phyloP scores from a whole-genome alignment of 2,888 invertebrate genomes.

The Sinodicranocentrus sp. region DNA sequence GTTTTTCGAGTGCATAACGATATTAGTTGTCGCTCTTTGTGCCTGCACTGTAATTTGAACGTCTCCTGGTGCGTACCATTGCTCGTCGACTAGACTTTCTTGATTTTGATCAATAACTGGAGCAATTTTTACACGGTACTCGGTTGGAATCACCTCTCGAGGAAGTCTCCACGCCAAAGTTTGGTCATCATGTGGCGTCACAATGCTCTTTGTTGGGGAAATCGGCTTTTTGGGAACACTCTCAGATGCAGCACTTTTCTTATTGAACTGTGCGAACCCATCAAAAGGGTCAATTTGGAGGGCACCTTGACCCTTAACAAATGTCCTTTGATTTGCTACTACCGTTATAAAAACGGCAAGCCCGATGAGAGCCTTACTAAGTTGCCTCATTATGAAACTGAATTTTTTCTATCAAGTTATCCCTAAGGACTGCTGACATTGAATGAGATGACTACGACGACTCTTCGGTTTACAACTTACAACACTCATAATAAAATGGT shows the following conservation, averaged over 20 bases:
- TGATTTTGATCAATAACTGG: slow-evolving; percentile 61
- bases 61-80: slow-evolving; percentile 56
- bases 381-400: slow-evolving; percentile 25
- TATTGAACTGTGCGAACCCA: neutral
- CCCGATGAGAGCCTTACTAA: neutral
- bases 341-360: slow-evolving; percentile 29
- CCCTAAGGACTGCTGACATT: too few relatives aligned
- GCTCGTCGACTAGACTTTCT: slow-evolving; percentile 37
- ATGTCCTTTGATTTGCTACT: neutral
- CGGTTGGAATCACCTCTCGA: slow-evolving; percentile 50
- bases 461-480: neutral
- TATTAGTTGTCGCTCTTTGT: slow-evolving; percentile 30
- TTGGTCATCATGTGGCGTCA: slow-evolving; percentile 37
- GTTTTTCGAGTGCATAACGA: slow-evolving; percentile 60
- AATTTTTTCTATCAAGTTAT: too few relatives aligned
- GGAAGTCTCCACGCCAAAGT: slow-evolving; percentile 63
- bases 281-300: slow-evolving; percentile 50
- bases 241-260: neutral
- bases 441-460: neutral
- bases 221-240: neutral
- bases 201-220: neutral
- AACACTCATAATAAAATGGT: too few relatives aligned
- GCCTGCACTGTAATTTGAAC: slow-evolving; percentile 51
- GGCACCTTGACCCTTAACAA: slow-evolving; percentile 33
- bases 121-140: slow-evolving; percentile 47